A percentile compares a stretch with the other conserved stretches of the same genome.
These are phyloP conservation scores for Dendrolimus punctatus DNA, from an alignment of 1,140 invertebrate species.

Conservation along the genomic window DNA sequence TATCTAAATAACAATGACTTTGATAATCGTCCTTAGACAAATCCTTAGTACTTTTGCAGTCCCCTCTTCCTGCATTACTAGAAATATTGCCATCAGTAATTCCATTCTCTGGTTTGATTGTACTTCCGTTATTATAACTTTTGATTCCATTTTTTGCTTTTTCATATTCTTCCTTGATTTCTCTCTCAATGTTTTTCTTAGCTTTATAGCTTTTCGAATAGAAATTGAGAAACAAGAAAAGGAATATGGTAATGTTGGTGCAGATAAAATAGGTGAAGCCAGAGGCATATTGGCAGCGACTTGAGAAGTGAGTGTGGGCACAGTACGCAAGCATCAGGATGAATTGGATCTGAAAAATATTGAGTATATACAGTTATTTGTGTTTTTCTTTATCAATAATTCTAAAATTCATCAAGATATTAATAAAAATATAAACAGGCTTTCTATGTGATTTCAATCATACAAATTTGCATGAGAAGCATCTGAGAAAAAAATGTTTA, in stretches of 20 bases:
- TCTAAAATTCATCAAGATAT: too few species aligned
- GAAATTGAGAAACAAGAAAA: constrained; percentile 90
- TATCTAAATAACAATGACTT: too few species aligned
- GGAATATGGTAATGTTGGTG: constrained; percentile 82
- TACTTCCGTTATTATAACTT: constrained; percentile 34
- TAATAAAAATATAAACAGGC: too few species aligned
- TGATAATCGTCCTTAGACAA: too few species aligned
- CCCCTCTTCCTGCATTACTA: constrained; percentile 3
- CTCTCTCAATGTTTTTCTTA: constrained; percentile 21
- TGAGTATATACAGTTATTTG: background rate
- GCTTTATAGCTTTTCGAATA: constrained; percentile 85
- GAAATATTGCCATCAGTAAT: constrained; percentile 9
- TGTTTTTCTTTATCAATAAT: too few species aligned
- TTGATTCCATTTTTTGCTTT: constrained; percentile 72
- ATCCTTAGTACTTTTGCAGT: constrained; percentile 16
- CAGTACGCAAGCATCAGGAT: constrained; percentile 81
- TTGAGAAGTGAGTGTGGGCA: constrained; percentile 77
- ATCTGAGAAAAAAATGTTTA: too few species aligned
- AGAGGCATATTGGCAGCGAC: constrained; percentile 83
- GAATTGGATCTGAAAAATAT: constrained; percentile 80
- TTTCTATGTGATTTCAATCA: too few species aligned
- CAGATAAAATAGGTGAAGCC: constrained; percentile 76
- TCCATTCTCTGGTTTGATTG: constrained; percentile 27
- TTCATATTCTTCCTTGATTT: constrained; percentile 31
- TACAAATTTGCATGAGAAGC: too few species aligned